A percentile compares a stretch with the other conserved stretches of the same genome.
Evolutionary conservation across 2,113 vertebrate species (phyloP).

Genomic region (Panthera tigris): DNA sequence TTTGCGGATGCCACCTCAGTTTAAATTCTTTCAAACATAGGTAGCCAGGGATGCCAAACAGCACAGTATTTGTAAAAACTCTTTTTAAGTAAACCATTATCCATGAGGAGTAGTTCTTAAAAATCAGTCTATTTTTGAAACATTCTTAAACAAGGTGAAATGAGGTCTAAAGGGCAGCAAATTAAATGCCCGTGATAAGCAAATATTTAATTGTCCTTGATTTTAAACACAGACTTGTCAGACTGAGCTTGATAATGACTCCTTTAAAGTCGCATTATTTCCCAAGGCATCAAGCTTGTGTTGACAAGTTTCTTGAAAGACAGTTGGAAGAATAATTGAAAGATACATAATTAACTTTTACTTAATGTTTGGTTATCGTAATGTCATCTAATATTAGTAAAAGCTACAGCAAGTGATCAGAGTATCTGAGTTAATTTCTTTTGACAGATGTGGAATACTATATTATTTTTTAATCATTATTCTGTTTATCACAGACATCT

Average conservation of each 20-base stretch:
- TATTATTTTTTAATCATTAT: constrained; percentile 44
- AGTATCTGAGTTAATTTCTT: constrained; percentile 57
- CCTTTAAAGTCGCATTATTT: constrained; percentile 59
- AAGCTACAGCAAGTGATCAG: constrained; percentile 29
- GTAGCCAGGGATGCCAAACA: not conserved
- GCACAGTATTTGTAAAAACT: not conserved
- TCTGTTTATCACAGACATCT: constrained; percentile 48
- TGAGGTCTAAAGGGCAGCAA: not conserved
- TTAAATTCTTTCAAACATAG: not conserved
- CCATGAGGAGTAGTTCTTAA: not conserved
- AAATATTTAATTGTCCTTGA: constrained; percentile 64
- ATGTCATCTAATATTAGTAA: constrained; percentile 63
- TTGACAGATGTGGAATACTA: constrained; percentile 18
- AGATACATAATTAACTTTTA: constrained; percentile 58
- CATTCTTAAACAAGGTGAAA: not conserved
- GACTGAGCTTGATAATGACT: constrained; percentile 51
- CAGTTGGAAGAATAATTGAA: constrained; percentile 55
- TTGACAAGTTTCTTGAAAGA: constrained; percentile 70
- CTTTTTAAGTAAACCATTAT: constrained; percentile 43
- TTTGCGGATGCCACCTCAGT: not conserved
- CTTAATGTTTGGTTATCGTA: constrained; percentile 64
- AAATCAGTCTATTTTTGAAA: not conserved
- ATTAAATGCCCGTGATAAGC: constrained; percentile 46
- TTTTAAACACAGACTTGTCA: constrained; percentile 51
- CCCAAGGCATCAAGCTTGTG: constrained; percentile 56